Percentiles rank a stretch among this genome's conserved stretches.
phyloP scores from a whole-genome alignment of 2,113 vertebrate genomes.

The Toxostoma redivivum region DNA sequence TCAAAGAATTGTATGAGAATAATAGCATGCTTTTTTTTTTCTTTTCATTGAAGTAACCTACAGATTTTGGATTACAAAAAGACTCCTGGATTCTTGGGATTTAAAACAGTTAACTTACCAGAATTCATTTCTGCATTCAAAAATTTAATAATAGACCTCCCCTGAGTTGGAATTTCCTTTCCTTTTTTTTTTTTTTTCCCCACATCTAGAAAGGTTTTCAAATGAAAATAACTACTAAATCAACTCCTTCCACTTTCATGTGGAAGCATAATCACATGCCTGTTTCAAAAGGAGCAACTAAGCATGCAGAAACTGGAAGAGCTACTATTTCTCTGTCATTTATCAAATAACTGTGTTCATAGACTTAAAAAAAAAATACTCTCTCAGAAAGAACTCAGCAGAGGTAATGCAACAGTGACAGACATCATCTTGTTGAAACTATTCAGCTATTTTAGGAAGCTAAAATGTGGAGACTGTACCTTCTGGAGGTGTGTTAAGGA shows the following conservation, averaged over 20 bases:
- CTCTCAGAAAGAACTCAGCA: background rate
- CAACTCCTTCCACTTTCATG: background rate
- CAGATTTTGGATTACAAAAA: background rate
- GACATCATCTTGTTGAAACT: background rate
- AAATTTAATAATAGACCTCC: background rate
- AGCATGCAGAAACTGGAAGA: background rate
- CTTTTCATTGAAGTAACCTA: background rate
- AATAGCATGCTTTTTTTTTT: background rate
- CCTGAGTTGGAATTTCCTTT: background rate
- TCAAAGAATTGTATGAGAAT: background rate
- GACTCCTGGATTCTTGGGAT: background rate
- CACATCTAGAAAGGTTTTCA: background rate
- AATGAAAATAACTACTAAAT: background rate
- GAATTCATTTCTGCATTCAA: background rate
- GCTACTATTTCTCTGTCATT: background rate
- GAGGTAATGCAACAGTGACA: background rate
- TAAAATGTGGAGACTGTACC: background rate
- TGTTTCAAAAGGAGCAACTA: background rate
- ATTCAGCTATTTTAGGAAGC: background rate
- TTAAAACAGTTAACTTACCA: slow-evolving; percentile 21
- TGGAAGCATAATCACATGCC: background rate
- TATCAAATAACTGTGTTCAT: background rate
- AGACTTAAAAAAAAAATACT: background rate
- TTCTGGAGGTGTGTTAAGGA: background rate
- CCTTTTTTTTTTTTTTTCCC: background rate